These are phyloP conservation scores for Molanna angustata DNA, from an alignment of 2,888 invertebrate species.

Conservation along the genomic window DNA sequence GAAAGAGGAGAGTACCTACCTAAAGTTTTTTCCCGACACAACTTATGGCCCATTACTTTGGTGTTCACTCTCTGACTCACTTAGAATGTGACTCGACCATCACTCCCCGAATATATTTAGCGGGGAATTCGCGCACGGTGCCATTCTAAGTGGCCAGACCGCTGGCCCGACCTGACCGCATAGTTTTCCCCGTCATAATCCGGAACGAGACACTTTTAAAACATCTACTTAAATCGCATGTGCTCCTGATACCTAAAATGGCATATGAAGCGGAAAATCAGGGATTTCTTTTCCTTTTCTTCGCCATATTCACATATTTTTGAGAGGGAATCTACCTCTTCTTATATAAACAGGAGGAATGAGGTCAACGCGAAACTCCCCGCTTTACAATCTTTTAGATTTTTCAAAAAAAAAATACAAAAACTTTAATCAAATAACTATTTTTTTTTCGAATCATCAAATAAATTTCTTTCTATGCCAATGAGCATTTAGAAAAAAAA, in stretches of 20 bases:
- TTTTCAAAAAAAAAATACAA: no score
- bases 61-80: background rate
- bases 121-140: slow-evolving; percentile 13
- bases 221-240: slow-evolving; percentile 8
- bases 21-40: slow-evolving; percentile 11
- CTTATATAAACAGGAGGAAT: no score
- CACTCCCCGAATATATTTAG: slow-evolving; percentile 2
- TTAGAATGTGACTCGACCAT: slow-evolving; percentile 15
- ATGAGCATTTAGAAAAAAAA: no score
- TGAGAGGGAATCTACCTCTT: no score
- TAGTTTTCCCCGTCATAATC: slow-evolving; percentile 9
- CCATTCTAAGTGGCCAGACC: slow-evolving; percentile 18
- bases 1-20: slow-evolving; percentile 9
- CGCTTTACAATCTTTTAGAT: no score
- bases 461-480: no score
- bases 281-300: no score
- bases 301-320: no score
- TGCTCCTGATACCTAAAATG: slow-evolving; percentile 4
- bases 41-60: slow-evolving; percentile 16
- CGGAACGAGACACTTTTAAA: slow-evolving; percentile 11
- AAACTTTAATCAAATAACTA: no score
- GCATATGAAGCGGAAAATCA: background rate
- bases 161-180: slow-evolving; percentile 23
- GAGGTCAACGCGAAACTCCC: no score
- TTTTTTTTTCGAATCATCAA: no score